These are phyloP conservation scores for Drosophila bunnanda DNA, from an alignment of 2,888 invertebrate genomes.

Conservation along the genomic window DNA sequence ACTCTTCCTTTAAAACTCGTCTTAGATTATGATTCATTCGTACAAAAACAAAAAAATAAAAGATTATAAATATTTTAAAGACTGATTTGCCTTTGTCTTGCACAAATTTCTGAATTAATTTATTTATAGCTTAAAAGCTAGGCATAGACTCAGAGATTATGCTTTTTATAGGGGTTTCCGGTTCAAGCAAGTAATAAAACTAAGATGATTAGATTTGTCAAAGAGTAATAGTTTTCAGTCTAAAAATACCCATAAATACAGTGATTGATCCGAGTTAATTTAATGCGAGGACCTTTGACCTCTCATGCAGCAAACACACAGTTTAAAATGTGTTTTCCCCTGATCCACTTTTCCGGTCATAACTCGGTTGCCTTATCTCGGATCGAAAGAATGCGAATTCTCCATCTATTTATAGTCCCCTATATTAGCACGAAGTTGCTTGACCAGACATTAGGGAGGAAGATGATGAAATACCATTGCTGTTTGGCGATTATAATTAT, in stretches of 20 bases:
- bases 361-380: slow-evolving; percentile 18
- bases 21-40: neutral
- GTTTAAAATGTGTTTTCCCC: neutral
- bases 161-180: neutral
- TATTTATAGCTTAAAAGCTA: neutral
- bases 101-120: neutral
- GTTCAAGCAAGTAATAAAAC: neutral
- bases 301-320: neutral
- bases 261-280: slow-evolving; percentile 2
- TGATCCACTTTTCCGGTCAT: slow-evolving; percentile 15
- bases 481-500: slow-evolving; percentile 16
- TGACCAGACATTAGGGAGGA: slow-evolving; percentile 15
- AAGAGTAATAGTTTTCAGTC: neutral
- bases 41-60: neutral
- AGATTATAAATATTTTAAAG: neutral
- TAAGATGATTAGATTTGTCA: neutral
- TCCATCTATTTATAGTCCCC: slow-evolving; percentile 54
- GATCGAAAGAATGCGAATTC: slow-evolving; percentile 2
- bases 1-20: neutral
- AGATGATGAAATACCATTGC: slow-evolving; percentile 43
- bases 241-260: neutral
- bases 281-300: slow-evolving; percentile 3
- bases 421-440: slow-evolving; percentile 3
- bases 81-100: neutral
- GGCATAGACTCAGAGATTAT: neutral